Evolutionary conservation across 2,113 vertebrate genomes (phyloP).

Genomic region (Corythornis vintsioides): DNA sequence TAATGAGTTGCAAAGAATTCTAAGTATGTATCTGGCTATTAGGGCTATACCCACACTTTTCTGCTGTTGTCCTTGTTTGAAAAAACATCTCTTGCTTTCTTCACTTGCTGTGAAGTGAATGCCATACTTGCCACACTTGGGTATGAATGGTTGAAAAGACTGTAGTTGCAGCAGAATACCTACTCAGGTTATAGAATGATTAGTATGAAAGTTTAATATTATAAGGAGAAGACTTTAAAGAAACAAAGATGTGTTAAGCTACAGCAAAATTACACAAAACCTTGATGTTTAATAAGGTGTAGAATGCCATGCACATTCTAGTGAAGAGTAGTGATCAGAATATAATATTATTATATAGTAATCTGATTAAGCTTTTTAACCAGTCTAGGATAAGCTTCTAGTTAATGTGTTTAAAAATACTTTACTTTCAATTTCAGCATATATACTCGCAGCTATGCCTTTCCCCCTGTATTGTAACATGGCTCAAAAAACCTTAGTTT

Average conservation of each 20-base stretch:
- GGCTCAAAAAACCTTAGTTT: neutral
- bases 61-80: neutral
- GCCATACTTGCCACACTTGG: neutral
- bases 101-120: neutral
- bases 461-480: neutral
- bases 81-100: neutral
- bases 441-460: neutral
- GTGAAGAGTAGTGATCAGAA: neutral
- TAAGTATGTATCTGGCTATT: conserved; percentile 9
- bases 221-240: neutral
- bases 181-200: neutral
- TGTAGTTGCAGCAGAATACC: neutral
- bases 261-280: neutral
- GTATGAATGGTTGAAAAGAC: neutral
- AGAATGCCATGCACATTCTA: neutral
- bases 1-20: conserved; percentile 24
- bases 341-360: neutral
- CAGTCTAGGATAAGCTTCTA: neutral
- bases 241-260: neutral
- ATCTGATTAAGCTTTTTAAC: neutral
- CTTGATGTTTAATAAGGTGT: neutral
- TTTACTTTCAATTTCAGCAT: neutral
- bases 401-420: neutral
- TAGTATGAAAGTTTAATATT: neutral
- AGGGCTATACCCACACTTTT: neutral